These are phyloP conservation scores for Abrostola triplasia DNA, from an alignment of 2,888 invertebrate genomes.

Conservation along the genomic window DNA sequence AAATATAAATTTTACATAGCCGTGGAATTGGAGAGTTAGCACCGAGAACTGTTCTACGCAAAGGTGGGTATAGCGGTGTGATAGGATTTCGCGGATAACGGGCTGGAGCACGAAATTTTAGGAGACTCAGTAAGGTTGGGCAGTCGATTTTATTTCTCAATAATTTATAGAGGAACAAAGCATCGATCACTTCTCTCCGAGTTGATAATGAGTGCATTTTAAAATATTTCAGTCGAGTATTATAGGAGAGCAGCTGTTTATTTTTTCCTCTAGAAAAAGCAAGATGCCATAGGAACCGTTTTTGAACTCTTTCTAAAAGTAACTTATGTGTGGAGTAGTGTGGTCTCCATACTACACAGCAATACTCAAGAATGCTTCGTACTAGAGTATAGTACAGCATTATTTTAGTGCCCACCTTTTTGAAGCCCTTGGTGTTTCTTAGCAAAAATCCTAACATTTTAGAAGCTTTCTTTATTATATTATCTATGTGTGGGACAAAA, in stretches of 20 bases:
- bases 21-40: neutral
- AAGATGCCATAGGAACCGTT: constrained; percentile 1
- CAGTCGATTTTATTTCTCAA: constrained; percentile 4
- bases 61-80: neutral
- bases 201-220: neutral
- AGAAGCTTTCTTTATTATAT: neutral
- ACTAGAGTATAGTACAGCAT: neutral
- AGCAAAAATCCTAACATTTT: neutral
- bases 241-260: constrained; percentile 1
- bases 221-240: neutral
- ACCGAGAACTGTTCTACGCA: neutral
- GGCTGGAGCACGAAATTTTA: neutral
- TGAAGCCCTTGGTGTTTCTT: neutral
- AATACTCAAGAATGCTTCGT: neutral
- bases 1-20: neutral
- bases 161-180: neutral
- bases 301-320: neutral
- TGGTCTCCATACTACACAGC: constrained; percentile 1
- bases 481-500: neutral
- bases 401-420: neutral
- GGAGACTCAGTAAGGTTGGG: neutral
- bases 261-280: neutral
- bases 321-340: neutral
- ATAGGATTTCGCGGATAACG: neutral
- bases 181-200: neutral